These are phyloP conservation scores for Synanthedon vespiformis DNA, from an alignment of 2,888 invertebrate genomes.

Conservation along the genomic window DNA sequence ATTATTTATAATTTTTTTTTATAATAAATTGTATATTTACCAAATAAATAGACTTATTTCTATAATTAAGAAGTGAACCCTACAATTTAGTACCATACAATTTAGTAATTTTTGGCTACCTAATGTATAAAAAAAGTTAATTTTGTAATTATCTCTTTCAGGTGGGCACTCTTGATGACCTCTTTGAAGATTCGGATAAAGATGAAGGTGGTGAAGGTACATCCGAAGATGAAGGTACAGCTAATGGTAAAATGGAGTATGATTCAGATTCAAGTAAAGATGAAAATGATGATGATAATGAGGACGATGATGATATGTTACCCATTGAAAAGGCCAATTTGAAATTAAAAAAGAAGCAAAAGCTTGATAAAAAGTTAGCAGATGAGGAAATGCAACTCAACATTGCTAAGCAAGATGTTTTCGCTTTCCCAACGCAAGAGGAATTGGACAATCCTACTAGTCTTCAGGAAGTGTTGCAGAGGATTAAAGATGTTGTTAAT, in stretches of 20 bases:
- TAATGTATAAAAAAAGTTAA: neutral
- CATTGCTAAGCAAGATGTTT: slow-evolving; percentile 80
- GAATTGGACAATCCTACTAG: slow-evolving; percentile 78
- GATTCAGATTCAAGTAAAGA: slow-evolving; percentile 47
- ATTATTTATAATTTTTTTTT: no score
- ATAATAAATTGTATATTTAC: no score
- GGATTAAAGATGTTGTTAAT: slow-evolving; percentile 87
- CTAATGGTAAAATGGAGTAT: slow-evolving; percentile 34
- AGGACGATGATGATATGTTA: slow-evolving; percentile 76
- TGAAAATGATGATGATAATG: slow-evolving; percentile 36
- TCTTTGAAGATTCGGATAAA: slow-evolving; percentile 61
- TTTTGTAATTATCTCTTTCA: slow-evolving; percentile 13
- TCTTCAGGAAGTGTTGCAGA: slow-evolving; percentile 86
- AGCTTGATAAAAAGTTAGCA: slow-evolving; percentile 76
- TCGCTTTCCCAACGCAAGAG: slow-evolving; percentile 82
- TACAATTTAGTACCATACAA: neutral
- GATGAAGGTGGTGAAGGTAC: slow-evolving; percentile 33
- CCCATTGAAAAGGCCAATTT: slow-evolving; percentile 89
- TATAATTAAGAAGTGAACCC: no score
- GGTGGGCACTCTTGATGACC: slow-evolving; percentile 66
- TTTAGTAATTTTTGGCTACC: neutral
- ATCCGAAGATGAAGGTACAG: slow-evolving; percentile 38
- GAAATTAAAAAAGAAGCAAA: slow-evolving; percentile 80
- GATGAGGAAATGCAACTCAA: slow-evolving; percentile 87
- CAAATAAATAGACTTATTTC: no score